phyloP scores from a whole-genome alignment of 2,113 vertebrate species.

The Zosterops borbonicus region DNA sequence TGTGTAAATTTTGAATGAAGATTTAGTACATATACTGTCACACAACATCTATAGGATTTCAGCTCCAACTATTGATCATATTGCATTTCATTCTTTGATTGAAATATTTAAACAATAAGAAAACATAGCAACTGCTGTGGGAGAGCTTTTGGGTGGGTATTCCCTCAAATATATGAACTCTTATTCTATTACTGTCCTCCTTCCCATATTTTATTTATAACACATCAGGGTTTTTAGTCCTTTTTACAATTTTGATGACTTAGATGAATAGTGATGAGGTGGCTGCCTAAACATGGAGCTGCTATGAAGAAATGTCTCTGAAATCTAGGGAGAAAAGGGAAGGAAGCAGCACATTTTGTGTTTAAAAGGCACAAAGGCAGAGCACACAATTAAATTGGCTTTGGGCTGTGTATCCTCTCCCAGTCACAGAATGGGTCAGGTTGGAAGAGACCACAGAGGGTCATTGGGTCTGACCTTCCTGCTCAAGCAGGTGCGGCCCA shows the following conservation, averaged over 20 bases:
- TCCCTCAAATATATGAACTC: slow-evolving; percentile 28
- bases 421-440: not conserved
- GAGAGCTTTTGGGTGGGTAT: slow-evolving; percentile 38
- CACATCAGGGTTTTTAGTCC: slow-evolving; percentile 61
- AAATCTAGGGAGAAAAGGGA: not conserved
- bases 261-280: slow-evolving; percentile 67
- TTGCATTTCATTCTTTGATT: not conserved
- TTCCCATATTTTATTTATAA: slow-evolving; percentile 69
- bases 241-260: slow-evolving; percentile 73
- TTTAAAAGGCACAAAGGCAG: not conserved
- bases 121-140: not conserved
- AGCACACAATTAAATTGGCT: not conserved
- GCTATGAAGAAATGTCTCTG: not conserved
- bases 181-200: slow-evolving; percentile 58
- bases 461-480: too few species aligned
- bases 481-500: not conserved
- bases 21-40: not conserved
- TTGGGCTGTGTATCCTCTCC: not conserved
- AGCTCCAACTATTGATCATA: not conserved
- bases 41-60: not conserved
- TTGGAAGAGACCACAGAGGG: not conserved
- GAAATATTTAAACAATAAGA: not conserved
- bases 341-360: not conserved
- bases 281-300: slow-evolving; percentile 42
- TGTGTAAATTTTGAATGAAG: slow-evolving; percentile 39